phyloP scores from a whole-genome alignment of 2,113 vertebrate genomes.

The Labeo rohita region DNA sequence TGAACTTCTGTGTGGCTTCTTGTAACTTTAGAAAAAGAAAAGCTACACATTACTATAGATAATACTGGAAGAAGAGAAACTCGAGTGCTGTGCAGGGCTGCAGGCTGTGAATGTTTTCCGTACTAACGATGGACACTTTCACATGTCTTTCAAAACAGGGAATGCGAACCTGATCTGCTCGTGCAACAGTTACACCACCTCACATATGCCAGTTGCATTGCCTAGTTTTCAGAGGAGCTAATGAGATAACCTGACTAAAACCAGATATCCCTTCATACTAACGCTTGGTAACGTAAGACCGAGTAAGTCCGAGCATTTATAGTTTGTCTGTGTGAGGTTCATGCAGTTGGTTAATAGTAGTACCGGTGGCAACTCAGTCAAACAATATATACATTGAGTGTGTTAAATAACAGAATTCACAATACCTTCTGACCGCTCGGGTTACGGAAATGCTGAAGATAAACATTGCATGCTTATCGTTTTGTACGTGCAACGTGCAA shows the following conservation, averaged over 20 bases:
- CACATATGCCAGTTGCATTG: constrained; percentile 4
- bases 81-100: constrained; percentile 7
- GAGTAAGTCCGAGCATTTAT: not conserved
- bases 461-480: constrained; percentile 60
- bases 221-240: not conserved
- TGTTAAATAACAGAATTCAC: not conserved
- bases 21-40: constrained; percentile 13
- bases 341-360: not conserved
- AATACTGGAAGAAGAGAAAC: constrained; percentile 17
- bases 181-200: not conserved
- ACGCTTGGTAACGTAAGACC: not conserved
- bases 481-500: constrained; percentile 49
- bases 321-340: not conserved
- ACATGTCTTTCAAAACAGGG: constrained; percentile 12
- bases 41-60: constrained; percentile 49
- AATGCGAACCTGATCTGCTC: constrained; percentile 19
- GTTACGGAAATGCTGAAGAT: constrained; percentile 46
- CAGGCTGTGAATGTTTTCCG: constrained; percentile 49
- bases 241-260: constrained; percentile 22
- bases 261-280: not conserved
- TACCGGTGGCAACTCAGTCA: not conserved
- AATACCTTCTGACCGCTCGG: constrained; percentile 64
- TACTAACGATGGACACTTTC: constrained; percentile 53
- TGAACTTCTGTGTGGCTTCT: not conserved
- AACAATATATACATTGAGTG: not conserved